Conservation (phyloP, 1,140 invertebrate genomes). For the Anoplophora glabripennis region DNA sequence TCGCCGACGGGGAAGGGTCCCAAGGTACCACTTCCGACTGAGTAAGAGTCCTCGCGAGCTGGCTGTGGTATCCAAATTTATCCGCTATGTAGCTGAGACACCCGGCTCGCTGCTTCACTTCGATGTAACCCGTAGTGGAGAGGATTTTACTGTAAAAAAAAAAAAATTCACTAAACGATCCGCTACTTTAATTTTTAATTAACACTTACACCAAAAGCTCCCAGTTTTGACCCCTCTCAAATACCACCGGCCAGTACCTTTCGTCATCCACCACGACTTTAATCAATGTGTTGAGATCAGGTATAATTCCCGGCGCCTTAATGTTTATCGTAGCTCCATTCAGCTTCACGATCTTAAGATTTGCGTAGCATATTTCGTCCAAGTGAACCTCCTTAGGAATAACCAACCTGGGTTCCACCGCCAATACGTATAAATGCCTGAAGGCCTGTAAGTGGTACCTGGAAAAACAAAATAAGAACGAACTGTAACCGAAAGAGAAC, state of each 20-base stretch:
- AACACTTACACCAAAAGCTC: constrained; percentile 65
- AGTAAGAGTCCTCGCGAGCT: constrained; percentile 79
- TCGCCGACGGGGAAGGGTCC: constrained; percentile 59
- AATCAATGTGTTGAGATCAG: constrained; percentile 73
- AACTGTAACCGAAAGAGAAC: neutral
- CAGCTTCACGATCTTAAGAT: constrained; percentile 64
- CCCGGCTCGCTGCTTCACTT: constrained; percentile 86
- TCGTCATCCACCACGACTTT: constrained; percentile 78
- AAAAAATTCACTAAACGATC: too few species aligned
- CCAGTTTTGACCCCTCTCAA: constrained; percentile 81
- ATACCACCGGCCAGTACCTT: constrained; percentile 84
- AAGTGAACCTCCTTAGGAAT: constrained; percentile 83
- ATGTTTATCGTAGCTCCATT: constrained; percentile 49
- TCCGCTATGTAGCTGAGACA: constrained; percentile 86
- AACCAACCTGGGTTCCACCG: constrained; percentile 83
- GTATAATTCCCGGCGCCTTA: constrained; percentile 72
- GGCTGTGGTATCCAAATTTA: constrained; percentile 80
- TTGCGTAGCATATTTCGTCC: constrained; percentile 74
- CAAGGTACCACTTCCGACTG: constrained; percentile 72
- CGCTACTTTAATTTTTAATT: constrained; percentile 13
- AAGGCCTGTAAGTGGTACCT: constrained; percentile 94
- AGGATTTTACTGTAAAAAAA: constrained; percentile 42
- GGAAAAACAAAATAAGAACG: constrained; percentile 26
- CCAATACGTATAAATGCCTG: constrained; percentile 91
- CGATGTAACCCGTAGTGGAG: constrained; percentile 66